Evolutionary conservation across 2,113 vertebrate species (phyloP), one percentile per base, ranked within the genome.

Genomic region (Oreotrochilus melanogaster): DNA sequence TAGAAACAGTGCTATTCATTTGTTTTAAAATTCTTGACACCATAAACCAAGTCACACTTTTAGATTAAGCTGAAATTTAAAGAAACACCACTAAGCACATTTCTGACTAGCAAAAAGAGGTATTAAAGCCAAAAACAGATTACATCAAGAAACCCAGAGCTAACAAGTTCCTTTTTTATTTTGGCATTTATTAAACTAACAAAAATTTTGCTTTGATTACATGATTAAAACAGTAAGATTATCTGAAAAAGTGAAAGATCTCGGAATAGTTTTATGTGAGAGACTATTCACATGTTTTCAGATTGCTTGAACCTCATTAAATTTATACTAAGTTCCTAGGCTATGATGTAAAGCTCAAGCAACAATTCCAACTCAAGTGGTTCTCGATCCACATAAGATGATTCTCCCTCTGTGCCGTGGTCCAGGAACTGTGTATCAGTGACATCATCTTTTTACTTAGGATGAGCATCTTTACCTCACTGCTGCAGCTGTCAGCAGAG

Each of bases 331-430:
- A 48, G 17, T 16, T 39, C 28, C 28, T 5, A 61, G 7, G 4
- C 65, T 1, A 22, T 2, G 5, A 27, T 14, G 27, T 6, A 70
- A 83, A 91, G 42, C 21, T 84, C 18, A 79, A 61, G 42, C 13
- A 64, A 61, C 14, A 53, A n/a, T 10, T 30, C 27, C 7, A 2
- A 48, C 7, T 61, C 3, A 73, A 53, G 17, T 0, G 11, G 10
- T 12, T 39, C 11, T 57, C 43, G 45, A 14, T 48, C 23, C 18
- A 53, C 7, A 2, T 9, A 19, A 30, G 9, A 30, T 35, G 70
- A 14, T 30, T 33, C 15, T 22, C 22, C 14, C 22, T 28, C 47
- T 37, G 11, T 0, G 1, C 5, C 19, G 18, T 1, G 5, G 43
- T 50, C 42, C 70, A 53, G 21, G 21, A 89, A 16, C 13, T 7